Conservation (phyloP, 1,140 invertebrate genomes). For the Cepaea nemoralis region DNA sequence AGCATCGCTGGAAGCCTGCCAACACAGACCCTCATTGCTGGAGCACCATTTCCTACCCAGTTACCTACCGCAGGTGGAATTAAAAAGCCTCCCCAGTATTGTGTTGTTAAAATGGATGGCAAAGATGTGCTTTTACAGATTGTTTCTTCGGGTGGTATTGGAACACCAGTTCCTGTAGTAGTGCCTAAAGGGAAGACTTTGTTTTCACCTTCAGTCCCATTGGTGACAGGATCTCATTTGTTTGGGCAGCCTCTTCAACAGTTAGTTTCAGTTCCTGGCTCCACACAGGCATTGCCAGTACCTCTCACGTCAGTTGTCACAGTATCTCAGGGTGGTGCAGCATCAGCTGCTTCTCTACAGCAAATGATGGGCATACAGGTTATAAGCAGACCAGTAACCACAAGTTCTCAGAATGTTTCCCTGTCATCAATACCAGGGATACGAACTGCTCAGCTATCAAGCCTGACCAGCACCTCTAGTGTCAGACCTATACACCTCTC, state of each 20-base stretch:
- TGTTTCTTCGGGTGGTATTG: neutral
- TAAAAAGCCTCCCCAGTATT: conserved; percentile 16
- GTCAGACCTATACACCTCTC: neutral
- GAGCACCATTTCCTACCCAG: neutral
- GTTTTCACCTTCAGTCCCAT: neutral
- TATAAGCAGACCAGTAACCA: neutral
- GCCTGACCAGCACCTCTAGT: neutral
- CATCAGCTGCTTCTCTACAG: neutral
- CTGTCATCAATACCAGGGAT: neutral
- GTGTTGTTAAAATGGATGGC: conserved; percentile 34
- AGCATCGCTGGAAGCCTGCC: neutral
- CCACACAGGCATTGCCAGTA: neutral
- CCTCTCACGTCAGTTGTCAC: neutral
- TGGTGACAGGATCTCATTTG: neutral
- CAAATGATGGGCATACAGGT: neutral
- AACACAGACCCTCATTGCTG: neutral
- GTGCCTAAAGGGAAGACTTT: neutral
- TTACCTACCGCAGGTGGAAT: neutral
- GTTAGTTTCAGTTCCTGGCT: neutral
- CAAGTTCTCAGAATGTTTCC: neutral
- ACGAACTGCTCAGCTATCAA: neutral
- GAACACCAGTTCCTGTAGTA: neutral
- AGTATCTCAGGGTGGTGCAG: neutral
- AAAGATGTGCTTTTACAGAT: conserved; percentile 35
- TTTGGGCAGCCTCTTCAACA: neutral